phyloP scores from a whole-genome alignment of 1,140 invertebrate genomes.

The Doryteuthis pealeii region DNA sequence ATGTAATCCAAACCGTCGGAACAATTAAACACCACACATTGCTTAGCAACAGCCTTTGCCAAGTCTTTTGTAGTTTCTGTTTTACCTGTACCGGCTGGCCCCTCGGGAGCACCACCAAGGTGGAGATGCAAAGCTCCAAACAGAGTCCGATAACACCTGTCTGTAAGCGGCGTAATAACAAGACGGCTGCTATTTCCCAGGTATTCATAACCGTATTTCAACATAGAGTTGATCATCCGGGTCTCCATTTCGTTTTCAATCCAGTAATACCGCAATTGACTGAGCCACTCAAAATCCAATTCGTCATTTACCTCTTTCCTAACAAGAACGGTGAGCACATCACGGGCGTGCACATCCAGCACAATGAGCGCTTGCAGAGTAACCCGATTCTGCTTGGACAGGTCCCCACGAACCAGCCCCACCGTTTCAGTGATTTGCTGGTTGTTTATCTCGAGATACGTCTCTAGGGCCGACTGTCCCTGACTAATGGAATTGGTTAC shows the following conservation, averaged over 20 bases:
- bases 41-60: slow-evolving; percentile 60
- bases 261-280: slow-evolving; percentile 83
- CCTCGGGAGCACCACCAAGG: slow-evolving; percentile 74
- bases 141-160: slow-evolving; percentile 90
- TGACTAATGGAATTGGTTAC: slow-evolving; percentile 60
- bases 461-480: slow-evolving; percentile 61
- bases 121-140: slow-evolving; percentile 85
- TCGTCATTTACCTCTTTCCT: slow-evolving; percentile 69
- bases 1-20: slow-evolving; percentile 90
- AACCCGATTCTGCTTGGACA: slow-evolving; percentile 82
- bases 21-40: slow-evolving; percentile 94
- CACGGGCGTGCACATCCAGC: slow-evolving; percentile 84
- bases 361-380: slow-evolving; percentile 81
- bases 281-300: slow-evolving; percentile 87
- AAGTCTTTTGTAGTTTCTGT: slow-evolving; percentile 72
- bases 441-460: slow-evolving; percentile 70
- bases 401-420: slow-evolving; percentile 77
- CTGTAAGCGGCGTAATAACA: slow-evolving; percentile 97
- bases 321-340: slow-evolving; percentile 76
- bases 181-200: slow-evolving; percentile 82
- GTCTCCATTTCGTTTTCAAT: slow-evolving; percentile 72
- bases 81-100: slow-evolving; percentile 61
- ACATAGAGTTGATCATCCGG: slow-evolving; percentile 85
- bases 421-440: slow-evolving; percentile 83
- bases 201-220: slow-evolving; percentile 90